Percentiles rank a stretch among this genome's conserved stretches.
Evolutionary conservation across 2,888 invertebrate species (phyloP).

Genomic region (Drosophila meridiana): DNA sequence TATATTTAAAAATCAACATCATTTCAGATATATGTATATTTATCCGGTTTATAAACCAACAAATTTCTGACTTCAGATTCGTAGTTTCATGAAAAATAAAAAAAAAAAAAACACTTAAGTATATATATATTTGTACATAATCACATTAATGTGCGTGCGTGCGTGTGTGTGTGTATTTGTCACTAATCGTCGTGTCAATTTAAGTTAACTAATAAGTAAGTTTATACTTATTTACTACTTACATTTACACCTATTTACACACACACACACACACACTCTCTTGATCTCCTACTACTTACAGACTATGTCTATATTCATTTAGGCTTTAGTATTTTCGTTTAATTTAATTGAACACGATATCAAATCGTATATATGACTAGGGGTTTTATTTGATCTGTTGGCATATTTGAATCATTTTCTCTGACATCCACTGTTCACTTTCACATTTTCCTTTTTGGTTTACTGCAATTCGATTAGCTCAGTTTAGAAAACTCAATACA

Average conservation of each 20-base stretch:
- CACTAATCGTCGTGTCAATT: conserved; percentile 42
- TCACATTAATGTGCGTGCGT: conserved; percentile 19
- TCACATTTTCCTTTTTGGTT: not conserved
- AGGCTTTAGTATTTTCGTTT: not conserved
- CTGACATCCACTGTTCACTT: not conserved
- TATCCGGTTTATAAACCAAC: not conserved
- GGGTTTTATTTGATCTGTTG: conserved; percentile 1
- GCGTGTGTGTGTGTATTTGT: conserved; percentile 21
- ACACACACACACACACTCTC: conserved; percentile 1
- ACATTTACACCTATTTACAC: conserved; percentile 30
- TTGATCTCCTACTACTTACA: not conserved
- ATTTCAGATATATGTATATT: not conserved
- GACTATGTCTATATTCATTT: not conserved
- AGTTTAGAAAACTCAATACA: conserved; percentile 8
- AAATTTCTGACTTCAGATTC: not conserved
- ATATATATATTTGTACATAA: conserved; percentile 25
- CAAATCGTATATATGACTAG: conserved; percentile 8
- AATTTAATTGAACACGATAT: conserved; percentile 4
- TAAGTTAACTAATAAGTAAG: conserved; percentile 57
- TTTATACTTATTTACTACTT: conserved; percentile 46
- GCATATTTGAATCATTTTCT: not conserved
- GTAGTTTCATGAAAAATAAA: not conserved
- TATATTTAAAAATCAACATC: not conserved
- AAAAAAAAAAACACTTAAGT: too few species aligned
- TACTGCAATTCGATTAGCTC: not conserved